Conservation (phyloP, 2,113 vertebrate genomes). For the Plestiodon gilberti region DNA sequence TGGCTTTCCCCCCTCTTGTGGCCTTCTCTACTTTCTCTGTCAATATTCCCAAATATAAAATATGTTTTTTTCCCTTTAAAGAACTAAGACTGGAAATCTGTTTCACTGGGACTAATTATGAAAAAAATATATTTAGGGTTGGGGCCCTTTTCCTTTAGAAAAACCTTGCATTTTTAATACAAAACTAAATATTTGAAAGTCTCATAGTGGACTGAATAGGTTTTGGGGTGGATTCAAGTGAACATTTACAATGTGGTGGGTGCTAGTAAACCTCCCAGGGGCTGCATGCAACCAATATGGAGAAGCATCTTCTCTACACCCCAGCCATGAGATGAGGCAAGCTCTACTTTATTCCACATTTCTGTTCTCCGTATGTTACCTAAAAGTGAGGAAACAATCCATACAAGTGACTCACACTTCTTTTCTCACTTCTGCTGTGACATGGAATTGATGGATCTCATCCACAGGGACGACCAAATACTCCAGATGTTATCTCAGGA, state of each 20-base stretch:
- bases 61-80: not conserved
- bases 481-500: no score
- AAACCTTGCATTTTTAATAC: not conserved
- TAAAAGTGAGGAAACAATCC: no score
- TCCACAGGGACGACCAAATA: no score
- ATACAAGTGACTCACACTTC: no score
- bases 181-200: not conserved
- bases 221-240: not conserved
- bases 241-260: not conserved
- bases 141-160: not conserved
- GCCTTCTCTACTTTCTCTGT: slow-evolving; percentile 12
- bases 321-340: not conserved
- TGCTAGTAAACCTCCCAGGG: not conserved
- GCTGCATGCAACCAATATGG: not conserved
- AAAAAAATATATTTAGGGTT: not conserved
- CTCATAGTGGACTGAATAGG: not conserved
- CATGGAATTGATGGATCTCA: no score
- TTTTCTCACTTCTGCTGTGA: no score
- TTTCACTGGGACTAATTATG: slow-evolving; percentile 36
- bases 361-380: not conserved
- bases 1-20: slow-evolving; percentile 1
- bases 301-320: not conserved
- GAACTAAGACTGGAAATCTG: slow-evolving; percentile 4
- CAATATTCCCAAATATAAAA: slow-evolving; percentile 1
- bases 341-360: not conserved